These are phyloP conservation scores for Drosophila tsacasi DNA, from an alignment of 1,140 invertebrate species.

Conservation along the genomic window DNA sequence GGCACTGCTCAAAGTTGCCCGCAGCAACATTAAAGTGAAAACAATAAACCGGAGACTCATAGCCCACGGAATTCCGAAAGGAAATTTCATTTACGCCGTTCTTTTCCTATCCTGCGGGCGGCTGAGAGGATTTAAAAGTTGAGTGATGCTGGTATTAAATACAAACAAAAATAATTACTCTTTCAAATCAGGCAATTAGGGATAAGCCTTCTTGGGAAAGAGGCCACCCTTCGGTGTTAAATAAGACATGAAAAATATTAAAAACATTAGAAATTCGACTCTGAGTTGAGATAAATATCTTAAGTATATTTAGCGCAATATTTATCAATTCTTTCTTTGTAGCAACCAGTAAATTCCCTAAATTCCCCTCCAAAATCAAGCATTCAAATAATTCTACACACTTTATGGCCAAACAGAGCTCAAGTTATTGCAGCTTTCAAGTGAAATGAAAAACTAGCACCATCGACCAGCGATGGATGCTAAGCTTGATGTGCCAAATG, in stretches of 20 bases:
- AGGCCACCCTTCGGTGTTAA: background rate
- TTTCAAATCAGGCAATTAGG: constrained; percentile 1
- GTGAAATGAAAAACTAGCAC: constrained; percentile 11
- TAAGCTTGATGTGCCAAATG: constrained; percentile 37
- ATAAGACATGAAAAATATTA: too few species aligned
- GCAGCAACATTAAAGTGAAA: constrained; percentile 19
- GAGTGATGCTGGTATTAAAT: constrained; percentile 11
- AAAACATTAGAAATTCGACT: too few species aligned
- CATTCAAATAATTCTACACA: background rate
- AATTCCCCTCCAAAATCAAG: background rate
- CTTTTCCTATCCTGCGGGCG: background rate
- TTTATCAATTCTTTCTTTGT: too few species aligned
- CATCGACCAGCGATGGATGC: constrained; percentile 30
- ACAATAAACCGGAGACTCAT: constrained; percentile 18
- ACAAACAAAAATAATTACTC: constrained; percentile 11
- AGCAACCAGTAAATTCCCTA: too few species aligned
- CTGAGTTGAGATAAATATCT: too few species aligned
- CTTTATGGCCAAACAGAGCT: constrained; percentile 1
- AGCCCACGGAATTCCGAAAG: constrained; percentile 8
- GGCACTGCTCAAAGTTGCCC: background rate
- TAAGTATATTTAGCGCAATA: too few species aligned
- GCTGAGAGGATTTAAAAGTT: constrained; percentile 3
- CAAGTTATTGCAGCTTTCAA: constrained; percentile 4
- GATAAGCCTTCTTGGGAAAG: background rate
- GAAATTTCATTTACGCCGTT: background rate